phyloP scores from a whole-genome alignment of 2,797 vertebrate species.

The Clamator glandarius region DNA sequence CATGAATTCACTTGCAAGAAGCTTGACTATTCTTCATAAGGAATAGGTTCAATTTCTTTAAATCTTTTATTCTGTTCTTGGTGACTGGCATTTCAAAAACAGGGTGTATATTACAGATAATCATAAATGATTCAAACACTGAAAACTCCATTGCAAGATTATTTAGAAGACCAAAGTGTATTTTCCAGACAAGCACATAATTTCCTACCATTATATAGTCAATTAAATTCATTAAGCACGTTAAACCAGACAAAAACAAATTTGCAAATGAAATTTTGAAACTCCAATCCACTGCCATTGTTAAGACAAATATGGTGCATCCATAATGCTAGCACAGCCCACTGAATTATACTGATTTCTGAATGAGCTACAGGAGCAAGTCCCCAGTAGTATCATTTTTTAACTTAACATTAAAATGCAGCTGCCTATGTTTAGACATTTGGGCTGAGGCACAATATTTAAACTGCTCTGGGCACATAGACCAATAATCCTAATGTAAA shows the following conservation, averaged over 20 bases:
- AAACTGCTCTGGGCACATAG: not conserved
- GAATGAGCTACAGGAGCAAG: not conserved
- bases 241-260: constrained; percentile 1
- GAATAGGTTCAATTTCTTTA: not conserved
- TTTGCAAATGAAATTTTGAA: not conserved
- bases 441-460: not conserved
- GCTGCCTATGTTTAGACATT: not conserved
- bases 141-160: not conserved
- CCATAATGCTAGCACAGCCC: not conserved
- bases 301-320: not conserved
- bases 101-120: not conserved
- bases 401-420: not conserved
- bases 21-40: not conserved
- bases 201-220: constrained; percentile 7
- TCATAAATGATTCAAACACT: constrained; percentile 8
- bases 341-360: not conserved
- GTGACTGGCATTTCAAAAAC: constrained; percentile 11
- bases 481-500: not conserved
- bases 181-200: constrained; percentile 45
- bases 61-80: not conserved
- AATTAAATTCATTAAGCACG: constrained; percentile 51
- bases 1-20: not conserved
- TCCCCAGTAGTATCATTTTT: not conserved
- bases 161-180: constrained; percentile 16
- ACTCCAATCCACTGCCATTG: not conserved